Evolutionary conservation across 2,888 invertebrate genomes (phyloP).

Genomic region (Agrochola circellaris): DNA sequence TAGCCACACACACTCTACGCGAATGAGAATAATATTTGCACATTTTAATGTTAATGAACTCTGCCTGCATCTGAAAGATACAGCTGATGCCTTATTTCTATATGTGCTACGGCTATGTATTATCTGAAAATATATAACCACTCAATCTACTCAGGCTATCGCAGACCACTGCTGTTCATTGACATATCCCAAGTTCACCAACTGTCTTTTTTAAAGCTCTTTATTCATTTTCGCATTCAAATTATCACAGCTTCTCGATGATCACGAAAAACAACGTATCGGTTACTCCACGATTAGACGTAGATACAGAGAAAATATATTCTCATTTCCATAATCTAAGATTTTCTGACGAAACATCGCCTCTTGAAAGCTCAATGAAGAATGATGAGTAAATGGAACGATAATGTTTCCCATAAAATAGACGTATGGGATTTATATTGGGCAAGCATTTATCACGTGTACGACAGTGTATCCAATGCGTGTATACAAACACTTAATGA

Average conservation of each 20-base stretch:
- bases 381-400: constrained; percentile 74
- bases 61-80: constrained; percentile 7
- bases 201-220: neutral
- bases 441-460: constrained; percentile 82
- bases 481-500: constrained; percentile 87
- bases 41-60: constrained; percentile 31
- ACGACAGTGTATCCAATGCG: constrained; percentile 79
- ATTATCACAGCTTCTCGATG: neutral
- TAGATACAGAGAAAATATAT: neutral
- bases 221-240: neutral
- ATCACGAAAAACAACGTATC: too few species aligned
- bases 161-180: neutral
- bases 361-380: constrained; percentile 21
- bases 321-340: neutral
- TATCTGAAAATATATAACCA: constrained; percentile 1
- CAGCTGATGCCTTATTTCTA: neutral
- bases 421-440: constrained; percentile 77
- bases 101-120: neutral
- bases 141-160: neutral
- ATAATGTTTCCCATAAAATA: constrained; percentile 81
- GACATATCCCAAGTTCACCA: neutral
- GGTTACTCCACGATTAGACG: too few species aligned
- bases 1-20: constrained; percentile 38
- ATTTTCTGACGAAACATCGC: neutral
- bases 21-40: constrained; percentile 37